A percentile compares a stretch with the other conserved stretches of the same genome.
Evolutionary conservation across 1,140 invertebrate genomes (phyloP).

Genomic region (Holotrichia oblita): DNA sequence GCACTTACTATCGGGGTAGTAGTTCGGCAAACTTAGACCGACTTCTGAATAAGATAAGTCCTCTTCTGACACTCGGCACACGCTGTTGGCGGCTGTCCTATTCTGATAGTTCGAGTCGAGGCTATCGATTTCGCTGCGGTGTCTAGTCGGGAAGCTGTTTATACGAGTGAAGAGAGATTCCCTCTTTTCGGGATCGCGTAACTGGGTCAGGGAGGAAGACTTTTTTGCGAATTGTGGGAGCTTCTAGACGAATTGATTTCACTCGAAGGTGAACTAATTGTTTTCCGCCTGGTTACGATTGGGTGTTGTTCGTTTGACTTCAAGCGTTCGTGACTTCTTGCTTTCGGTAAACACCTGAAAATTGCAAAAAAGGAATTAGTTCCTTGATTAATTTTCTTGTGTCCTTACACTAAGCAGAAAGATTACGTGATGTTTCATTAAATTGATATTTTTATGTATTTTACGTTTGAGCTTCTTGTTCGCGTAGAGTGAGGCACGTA

Average conservation of each 20-base stretch:
- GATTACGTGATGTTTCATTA: too few species aligned
- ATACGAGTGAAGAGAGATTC: slow-evolving; percentile 14
- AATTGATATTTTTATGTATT: too few species aligned
- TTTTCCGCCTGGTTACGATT: slow-evolving; percentile 39
- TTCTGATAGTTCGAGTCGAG: slow-evolving; percentile 73
- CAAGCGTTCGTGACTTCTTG: slow-evolving; percentile 46
- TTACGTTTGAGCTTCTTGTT: too few species aligned
- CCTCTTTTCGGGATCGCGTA: slow-evolving; percentile 4
- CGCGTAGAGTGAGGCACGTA: too few species aligned
- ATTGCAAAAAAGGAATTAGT: too few species aligned
- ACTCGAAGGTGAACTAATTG: slow-evolving; percentile 26
- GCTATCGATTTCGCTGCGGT: slow-evolving; percentile 69
- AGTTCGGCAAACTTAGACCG: slow-evolving; percentile 59
- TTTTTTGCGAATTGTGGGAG: slow-evolving; percentile 10
- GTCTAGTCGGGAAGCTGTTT: slow-evolving; percentile 24
- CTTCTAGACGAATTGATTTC: slow-evolving; percentile 42
- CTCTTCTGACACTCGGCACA: slow-evolving; percentile 49
- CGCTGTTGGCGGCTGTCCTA: slow-evolving; percentile 57
- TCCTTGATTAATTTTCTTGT: too few species aligned
- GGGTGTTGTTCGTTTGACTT: slow-evolving; percentile 40
- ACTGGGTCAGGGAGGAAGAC: slow-evolving; percentile 14
- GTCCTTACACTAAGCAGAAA: too few species aligned
- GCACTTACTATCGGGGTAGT: slow-evolving; percentile 60
- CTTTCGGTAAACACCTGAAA: slow-evolving; percentile 40
- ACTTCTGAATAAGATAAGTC: slow-evolving; percentile 47